A percentile compares a stretch with the other conserved stretches of the same genome.
Conservation (phyloP, 2,888 invertebrate species). For the Ptychoptera contaminata region DNA sequence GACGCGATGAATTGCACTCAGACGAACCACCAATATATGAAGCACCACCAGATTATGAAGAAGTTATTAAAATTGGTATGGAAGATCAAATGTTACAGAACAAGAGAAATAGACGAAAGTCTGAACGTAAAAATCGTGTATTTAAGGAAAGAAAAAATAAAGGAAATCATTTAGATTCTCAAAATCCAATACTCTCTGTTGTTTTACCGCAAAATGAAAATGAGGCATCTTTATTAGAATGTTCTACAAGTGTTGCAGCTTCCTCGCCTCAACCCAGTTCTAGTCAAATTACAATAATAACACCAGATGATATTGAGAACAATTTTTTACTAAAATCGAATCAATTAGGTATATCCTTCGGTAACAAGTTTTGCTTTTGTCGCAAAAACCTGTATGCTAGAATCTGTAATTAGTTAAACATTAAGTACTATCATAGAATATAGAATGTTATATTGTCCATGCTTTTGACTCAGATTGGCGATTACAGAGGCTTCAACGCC, state of each 20-base stretch:
- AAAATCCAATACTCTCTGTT: too few relatives aligned
- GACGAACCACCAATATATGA: conserved; percentile 52
- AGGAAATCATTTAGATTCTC: too few relatives aligned
- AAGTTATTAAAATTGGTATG: conserved; percentile 41
- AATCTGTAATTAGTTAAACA: too few relatives aligned
- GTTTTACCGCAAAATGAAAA: too few relatives aligned
- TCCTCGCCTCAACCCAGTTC: not conserved
- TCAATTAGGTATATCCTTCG: too few relatives aligned
- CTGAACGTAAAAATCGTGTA: conserved; percentile 4
- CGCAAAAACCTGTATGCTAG: too few relatives aligned
- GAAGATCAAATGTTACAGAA: conserved; percentile 26
- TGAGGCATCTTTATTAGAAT: not conserved
- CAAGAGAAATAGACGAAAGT: conserved; percentile 13
- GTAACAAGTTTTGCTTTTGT: too few relatives aligned
- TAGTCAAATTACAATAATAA: too few relatives aligned
- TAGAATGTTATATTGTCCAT: too few relatives aligned
- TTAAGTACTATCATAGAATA: too few relatives aligned
- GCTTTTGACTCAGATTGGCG: conserved; percentile 18
- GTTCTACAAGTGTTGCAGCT: not conserved
- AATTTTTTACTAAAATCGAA: not conserved
- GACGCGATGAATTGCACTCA: not conserved
- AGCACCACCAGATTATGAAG: conserved; percentile 55
- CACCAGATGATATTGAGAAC: not conserved
- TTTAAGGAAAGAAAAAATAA: too few relatives aligned
- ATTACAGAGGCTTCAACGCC: conserved; percentile 29